Conservation (phyloP, 2,797 vertebrate species). For the Acrossocheilus fasciatus region DNA sequence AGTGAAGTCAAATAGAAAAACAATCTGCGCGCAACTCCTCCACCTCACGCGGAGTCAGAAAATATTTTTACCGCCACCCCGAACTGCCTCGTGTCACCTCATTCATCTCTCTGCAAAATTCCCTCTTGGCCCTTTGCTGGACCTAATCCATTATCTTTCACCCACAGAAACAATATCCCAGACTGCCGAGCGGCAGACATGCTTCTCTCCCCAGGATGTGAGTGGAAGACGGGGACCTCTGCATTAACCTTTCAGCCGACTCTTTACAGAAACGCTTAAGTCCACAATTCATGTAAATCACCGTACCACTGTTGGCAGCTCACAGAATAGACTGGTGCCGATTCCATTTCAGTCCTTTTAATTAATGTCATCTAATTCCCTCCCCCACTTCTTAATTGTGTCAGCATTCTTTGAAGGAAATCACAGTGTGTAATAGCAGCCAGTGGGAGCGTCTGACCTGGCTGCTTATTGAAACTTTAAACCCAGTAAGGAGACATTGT, state of each 20-base stretch:
- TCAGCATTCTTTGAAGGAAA: constrained; percentile 62
- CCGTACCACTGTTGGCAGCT: constrained; percentile 41
- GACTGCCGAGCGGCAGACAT: constrained; percentile 52
- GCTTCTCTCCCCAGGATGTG: constrained; percentile 49
- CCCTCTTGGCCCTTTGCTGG: constrained; percentile 52
- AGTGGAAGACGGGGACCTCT: constrained; percentile 51
- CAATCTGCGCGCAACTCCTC: constrained; percentile 22
- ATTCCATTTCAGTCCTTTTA: constrained; percentile 63
- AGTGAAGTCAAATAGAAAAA: constrained; percentile 48
- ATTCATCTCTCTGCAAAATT: constrained; percentile 52
- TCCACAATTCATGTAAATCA: constrained; percentile 64
- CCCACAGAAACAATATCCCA: constrained; percentile 63
- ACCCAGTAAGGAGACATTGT: constrained; percentile 38
- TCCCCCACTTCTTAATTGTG: constrained; percentile 56
- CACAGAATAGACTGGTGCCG: constrained; percentile 51
- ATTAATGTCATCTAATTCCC: constrained; percentile 65
- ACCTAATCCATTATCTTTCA: constrained; percentile 68
- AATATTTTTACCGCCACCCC: constrained; percentile 49
- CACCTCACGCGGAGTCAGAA: constrained; percentile 28
- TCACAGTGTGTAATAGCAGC: constrained; percentile 57
- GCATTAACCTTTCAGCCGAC: constrained; percentile 54
- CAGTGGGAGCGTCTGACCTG: constrained; percentile 55
- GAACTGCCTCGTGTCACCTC: constrained; percentile 50
- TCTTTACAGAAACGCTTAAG: constrained; percentile 50
- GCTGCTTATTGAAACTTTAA: constrained; percentile 58